Percentiles rank a stretch among this genome's conserved stretches.
phyloP scores from a whole-genome alignment of 2,797 vertebrate genomes.

The Pangasius krempfi region DNA sequence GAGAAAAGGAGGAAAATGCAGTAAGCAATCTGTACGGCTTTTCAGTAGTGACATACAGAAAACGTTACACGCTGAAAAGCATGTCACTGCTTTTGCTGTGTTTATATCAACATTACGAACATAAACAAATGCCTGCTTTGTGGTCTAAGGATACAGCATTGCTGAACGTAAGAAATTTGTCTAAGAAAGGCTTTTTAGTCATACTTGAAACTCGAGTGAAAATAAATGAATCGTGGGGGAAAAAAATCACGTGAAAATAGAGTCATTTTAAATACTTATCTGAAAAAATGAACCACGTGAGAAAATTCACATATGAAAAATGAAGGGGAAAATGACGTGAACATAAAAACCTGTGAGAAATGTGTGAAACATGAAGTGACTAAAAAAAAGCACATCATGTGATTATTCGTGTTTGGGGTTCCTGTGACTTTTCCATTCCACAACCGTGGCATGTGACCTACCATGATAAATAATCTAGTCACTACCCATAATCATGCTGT shows the following conservation, averaged over 20 bases:
- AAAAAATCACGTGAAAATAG: not conserved
- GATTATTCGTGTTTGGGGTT: not conserved
- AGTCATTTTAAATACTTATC: not conserved
- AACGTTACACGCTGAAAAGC: not conserved
- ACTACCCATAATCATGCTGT: too few relatives aligned
- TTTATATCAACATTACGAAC: not conserved
- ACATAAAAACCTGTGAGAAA: too few relatives aligned
- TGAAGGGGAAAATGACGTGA: too few relatives aligned
- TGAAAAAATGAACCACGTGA: not conserved
- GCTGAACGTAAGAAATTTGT: too few relatives aligned
- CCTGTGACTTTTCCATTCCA: too few relatives aligned
- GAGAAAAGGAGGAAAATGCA: not conserved
- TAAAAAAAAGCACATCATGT: not conserved
- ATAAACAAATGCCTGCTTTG: not conserved
- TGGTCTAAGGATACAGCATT: not conserved
- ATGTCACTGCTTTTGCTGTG: not conserved
- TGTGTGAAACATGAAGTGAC: not conserved
- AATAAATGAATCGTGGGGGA: not conserved
- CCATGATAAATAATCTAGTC: too few relatives aligned
- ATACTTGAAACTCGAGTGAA: not conserved
- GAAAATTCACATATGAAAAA: too few relatives aligned
- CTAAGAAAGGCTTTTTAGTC: not conserved
- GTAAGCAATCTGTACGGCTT: not conserved
- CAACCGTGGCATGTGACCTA: too few relatives aligned
- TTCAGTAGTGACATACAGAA: not conserved